A percentile compares a stretch with the other conserved stretches of the same genome.
Evolutionary conservation across 1,140 invertebrate species (phyloP).

Genomic region (Neoseiulus cucumeris): DNA sequence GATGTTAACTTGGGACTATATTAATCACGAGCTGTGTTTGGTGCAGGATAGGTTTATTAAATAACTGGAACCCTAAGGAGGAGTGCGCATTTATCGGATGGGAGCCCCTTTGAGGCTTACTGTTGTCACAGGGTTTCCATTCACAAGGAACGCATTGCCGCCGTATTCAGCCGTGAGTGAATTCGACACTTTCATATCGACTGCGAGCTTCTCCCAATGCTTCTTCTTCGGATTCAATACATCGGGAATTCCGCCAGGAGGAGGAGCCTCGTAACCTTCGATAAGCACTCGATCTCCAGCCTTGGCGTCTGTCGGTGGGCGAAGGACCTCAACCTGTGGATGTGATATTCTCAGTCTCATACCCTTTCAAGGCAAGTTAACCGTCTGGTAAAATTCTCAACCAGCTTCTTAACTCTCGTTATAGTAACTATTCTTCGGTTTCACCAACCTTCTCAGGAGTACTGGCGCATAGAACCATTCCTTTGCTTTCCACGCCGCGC

Average conservation of each 20-base stretch:
- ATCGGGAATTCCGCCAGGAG: constrained; percentile 32
- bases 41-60: not conserved
- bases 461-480: constrained; percentile 79
- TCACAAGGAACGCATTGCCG: constrained; percentile 13
- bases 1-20: too few species aligned
- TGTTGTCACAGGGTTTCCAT: constrained; percentile 11
- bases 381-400: not conserved
- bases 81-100: constrained; percentile 11
- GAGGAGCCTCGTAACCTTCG: constrained; percentile 54
- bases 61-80: not conserved
- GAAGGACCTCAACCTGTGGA: constrained; percentile 54
- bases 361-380: too few species aligned
- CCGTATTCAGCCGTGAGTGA: constrained; percentile 13
- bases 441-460: constrained; percentile 21
- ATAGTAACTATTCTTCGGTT: too few species aligned
- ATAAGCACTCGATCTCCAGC: constrained; percentile 60
- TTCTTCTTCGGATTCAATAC: constrained; percentile 89
- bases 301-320: constrained; percentile 44
- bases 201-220: constrained; percentile 78
- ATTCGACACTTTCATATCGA: constrained; percentile 21
- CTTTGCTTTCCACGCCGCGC: constrained; percentile 49
- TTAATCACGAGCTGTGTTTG: not conserved
- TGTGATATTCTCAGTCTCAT: too few species aligned
- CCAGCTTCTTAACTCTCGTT: not conserved
- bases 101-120: constrained; percentile 11